Base-by-base conservation (phyloP, 2,888 invertebrate genomes). In the Epinotia ramella region DNA sequence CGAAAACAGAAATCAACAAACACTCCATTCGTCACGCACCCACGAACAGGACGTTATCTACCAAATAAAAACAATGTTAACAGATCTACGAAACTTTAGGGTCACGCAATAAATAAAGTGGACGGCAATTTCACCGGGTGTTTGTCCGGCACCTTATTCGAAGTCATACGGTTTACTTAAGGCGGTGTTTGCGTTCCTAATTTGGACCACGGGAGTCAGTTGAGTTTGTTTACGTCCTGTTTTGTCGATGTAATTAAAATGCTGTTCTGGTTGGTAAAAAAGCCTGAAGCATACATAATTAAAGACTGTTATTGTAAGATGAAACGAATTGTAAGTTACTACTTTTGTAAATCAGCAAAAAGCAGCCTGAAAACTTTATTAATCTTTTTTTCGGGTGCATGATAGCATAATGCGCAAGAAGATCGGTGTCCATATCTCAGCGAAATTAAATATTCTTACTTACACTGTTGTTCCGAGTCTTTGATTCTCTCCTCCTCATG, bases 121-220 rank as follows among this genome's bases (percentile, higher is more conserved):
- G 80, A 82, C 78, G 83, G 86, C 86, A 86, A 87, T 87, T 87
- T 83, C 82, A 83, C 83, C 82, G 84, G 82, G 81, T 84, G 86
- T 88, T 86, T 89, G 88, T 89, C 83, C 84, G 80, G 82, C 82
- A 85, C 86, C 85, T 90, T 90, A 91, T 89, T 89, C 89, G 86
- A 89, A 89, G 90, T 89, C 88, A 89, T 89, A 89, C 87, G 88
- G 88, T 88, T 89, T 89, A 86, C 85, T 84, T 84, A 87, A 86
- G 86, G 83, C 85, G 84, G 83, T 87, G 83, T 89, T 89, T 89
- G 85, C 84, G 86, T 86, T 89, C 82, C 82, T 87, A 90, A 91
- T 91, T 91, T 85, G 83, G 85, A 86, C 78, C 81, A 78, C 79
- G 80, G 80, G 80, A 80, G 80, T 79, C 80, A 79, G 79, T 66